phyloP scores from a whole-genome alignment of 2,888 invertebrate genomes.

The Osedax fenrisi region DNA sequence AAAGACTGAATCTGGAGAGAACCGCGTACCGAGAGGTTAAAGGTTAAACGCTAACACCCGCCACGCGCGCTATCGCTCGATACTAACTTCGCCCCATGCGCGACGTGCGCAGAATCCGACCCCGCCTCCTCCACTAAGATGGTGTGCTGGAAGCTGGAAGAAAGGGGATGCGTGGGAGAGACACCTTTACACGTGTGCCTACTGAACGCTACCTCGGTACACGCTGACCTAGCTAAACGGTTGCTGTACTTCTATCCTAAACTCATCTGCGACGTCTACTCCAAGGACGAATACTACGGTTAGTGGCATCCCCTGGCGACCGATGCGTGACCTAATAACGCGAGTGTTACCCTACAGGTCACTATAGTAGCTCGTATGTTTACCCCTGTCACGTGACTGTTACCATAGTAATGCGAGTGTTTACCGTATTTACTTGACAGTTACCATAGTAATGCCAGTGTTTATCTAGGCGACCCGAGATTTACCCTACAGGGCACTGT shows the following conservation, averaged over 20 bases:
- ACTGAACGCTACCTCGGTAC: conserved; percentile 74
- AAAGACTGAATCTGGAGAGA: conserved; percentile 40
- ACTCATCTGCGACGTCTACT: conserved; percentile 85
- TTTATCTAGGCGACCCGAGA: no score
- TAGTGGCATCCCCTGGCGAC: conserved; percentile 39
- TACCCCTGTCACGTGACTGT: no score
- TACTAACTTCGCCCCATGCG: no score
- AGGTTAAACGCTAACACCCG: background rate
- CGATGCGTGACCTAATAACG: no score
- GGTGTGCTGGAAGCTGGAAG: conserved; percentile 80
- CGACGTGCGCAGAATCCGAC: conserved; percentile 46
- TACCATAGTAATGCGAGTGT: no score
- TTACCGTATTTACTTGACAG: no score
- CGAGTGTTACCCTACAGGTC: no score
- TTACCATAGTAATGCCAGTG: no score
- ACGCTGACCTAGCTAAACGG: conserved; percentile 83
- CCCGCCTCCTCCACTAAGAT: conserved; percentile 63
- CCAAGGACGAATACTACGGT: conserved; percentile 94
- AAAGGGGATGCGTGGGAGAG: conserved; percentile 89
- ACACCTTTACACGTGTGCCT: conserved; percentile 83
- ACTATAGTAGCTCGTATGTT: no score
- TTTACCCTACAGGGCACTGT: no score
- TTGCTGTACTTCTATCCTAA: conserved; percentile 82
- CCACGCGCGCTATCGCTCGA: no score
- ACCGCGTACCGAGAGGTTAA: background rate